phyloP scores from a whole-genome alignment of 2,797 vertebrate genomes.

The Myioborus miniatus region DNA sequence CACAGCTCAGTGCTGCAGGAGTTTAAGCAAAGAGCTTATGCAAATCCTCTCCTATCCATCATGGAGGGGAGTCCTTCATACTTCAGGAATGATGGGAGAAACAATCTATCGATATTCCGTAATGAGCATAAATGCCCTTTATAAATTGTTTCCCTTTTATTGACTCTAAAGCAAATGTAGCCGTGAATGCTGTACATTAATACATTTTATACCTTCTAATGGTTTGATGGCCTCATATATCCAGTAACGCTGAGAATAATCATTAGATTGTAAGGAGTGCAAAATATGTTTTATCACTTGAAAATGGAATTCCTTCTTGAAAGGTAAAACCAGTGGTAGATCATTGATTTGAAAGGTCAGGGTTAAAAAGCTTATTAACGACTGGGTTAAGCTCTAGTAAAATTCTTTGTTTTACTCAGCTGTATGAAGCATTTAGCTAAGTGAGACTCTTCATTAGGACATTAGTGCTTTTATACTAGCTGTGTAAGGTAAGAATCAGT shows the following conservation, averaged over 20 bases:
- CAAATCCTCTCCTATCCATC: slow-evolving; percentile 53
- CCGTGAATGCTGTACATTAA: slow-evolving; percentile 68
- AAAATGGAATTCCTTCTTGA: slow-evolving; percentile 76
- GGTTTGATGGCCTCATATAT: slow-evolving; percentile 72
- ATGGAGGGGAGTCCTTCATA: slow-evolving; percentile 61
- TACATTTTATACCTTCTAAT: slow-evolving; percentile 76
- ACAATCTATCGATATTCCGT: slow-evolving; percentile 69
- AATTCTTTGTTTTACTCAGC: slow-evolving; percentile 70
- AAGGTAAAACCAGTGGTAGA: slow-evolving; percentile 75
- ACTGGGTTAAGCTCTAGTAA: slow-evolving; percentile 72
- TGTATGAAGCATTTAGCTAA: slow-evolving; percentile 73
- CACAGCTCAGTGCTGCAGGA: not conserved
- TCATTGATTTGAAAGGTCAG: slow-evolving; percentile 77
- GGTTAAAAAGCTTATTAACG: slow-evolving; percentile 77
- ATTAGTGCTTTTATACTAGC: slow-evolving; percentile 56
- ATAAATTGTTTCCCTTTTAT: slow-evolving; percentile 79
- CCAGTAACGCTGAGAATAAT: slow-evolving; percentile 67
- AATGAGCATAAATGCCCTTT: slow-evolving; percentile 68
- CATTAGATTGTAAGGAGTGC: slow-evolving; percentile 73
- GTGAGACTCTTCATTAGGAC: slow-evolving; percentile 58
- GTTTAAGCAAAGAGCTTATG: slow-evolving; percentile 15
- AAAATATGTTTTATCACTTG: slow-evolving; percentile 75
- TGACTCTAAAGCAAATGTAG: slow-evolving; percentile 77
- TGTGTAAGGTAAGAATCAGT: slow-evolving; percentile 43
- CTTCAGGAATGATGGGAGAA: slow-evolving; percentile 61